Evolutionary conservation across 2,113 vertebrate genomes (phyloP).

Genomic region (Oophaga pumilio): DNA sequence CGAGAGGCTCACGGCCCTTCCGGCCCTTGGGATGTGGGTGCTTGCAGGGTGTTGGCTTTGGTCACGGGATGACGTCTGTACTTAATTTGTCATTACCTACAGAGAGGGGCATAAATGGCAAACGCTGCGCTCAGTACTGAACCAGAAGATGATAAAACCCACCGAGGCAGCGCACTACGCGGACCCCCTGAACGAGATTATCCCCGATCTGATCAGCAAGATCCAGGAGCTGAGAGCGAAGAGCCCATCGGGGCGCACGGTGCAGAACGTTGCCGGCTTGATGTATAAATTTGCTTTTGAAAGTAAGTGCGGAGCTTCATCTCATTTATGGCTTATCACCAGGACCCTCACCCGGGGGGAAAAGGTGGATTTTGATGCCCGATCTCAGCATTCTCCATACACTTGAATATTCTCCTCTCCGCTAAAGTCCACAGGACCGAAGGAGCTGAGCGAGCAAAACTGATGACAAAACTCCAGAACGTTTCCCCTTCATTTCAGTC

Average conservation of each 20-base stretch:
- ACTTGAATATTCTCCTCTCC: not conserved
- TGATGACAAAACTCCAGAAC: not conserved
- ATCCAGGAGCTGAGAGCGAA: conserved; percentile 65
- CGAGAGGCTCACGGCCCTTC: too few relatives aligned
- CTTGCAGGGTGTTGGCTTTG: too few relatives aligned
- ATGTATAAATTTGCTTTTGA: conserved; percentile 76
- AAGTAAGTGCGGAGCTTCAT: conserved; percentile 61
- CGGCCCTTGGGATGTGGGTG: too few relatives aligned
- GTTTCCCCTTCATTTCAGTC: not conserved
- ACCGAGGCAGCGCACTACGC: conserved; percentile 70
- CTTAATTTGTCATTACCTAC: too few relatives aligned
- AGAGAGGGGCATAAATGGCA: conserved; percentile 78
- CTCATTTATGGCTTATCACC: too few relatives aligned
- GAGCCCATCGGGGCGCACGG: conserved; percentile 70
- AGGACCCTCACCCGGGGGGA: too few relatives aligned
- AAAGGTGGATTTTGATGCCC: too few relatives aligned
- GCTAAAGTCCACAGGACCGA: too few relatives aligned
- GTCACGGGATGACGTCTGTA: too few relatives aligned
- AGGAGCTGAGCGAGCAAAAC: too few relatives aligned
- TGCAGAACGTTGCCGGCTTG: conserved; percentile 70
- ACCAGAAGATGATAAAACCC: conserved; percentile 75
- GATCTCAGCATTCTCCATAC: not conserved
- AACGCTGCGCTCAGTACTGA: conserved; percentile 69
- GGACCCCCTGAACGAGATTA: conserved; percentile 66
- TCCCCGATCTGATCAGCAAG: conserved; percentile 71